Percentiles rank a stretch among this genome's conserved stretches.
phyloP scores from a whole-genome alignment of 2,797 vertebrate genomes.

The Sarcophilus harrisii region DNA sequence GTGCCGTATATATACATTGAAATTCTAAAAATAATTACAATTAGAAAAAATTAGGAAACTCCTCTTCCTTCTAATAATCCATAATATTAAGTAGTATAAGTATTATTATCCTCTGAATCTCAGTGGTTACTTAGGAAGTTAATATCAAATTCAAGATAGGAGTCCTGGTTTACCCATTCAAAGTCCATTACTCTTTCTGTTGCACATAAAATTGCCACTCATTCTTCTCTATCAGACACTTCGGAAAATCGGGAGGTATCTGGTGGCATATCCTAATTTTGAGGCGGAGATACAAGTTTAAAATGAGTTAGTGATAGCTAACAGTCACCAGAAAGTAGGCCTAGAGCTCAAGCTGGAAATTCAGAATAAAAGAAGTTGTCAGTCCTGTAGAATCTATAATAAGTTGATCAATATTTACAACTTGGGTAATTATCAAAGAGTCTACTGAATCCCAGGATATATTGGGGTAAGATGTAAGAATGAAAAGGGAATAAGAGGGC shows the following conservation, averaged over 20 bases:
- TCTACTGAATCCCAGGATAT: not conserved
- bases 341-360: not conserved
- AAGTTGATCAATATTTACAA: not conserved
- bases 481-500: not conserved
- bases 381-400: not conserved
- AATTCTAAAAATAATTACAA: not conserved
- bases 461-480: not conserved
- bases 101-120: not conserved
- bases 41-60: not conserved
- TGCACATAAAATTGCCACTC: not conserved
- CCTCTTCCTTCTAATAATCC: not conserved
- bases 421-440: not conserved
- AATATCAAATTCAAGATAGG: not conserved
- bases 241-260: not conserved
- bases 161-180: not conserved
- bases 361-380: not conserved
- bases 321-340: not conserved
- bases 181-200: not conserved
- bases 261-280: not conserved
- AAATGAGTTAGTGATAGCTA: not conserved
- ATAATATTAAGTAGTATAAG: not conserved
- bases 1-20: not conserved
- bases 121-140: not conserved
- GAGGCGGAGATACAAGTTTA: not conserved
- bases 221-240: not conserved